phyloP scores from a whole-genome alignment of 2,888 invertebrate genomes.

The Endomychus coccineus region DNA sequence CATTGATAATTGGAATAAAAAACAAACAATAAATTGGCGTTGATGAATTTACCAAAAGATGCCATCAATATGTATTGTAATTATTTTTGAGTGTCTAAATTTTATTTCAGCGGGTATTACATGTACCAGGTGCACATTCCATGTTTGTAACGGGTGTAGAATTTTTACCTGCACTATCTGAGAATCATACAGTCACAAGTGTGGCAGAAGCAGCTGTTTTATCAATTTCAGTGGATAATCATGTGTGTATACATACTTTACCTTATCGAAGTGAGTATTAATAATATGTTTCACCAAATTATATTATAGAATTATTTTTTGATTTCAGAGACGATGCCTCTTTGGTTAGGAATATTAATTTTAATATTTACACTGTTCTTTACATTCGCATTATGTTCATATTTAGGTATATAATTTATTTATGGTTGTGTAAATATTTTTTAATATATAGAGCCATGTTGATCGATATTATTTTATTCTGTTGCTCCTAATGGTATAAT shows the following conservation, averaged over 20 bases:
- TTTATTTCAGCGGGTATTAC: conserved; percentile 61
- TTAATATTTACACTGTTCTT: conserved; percentile 69
- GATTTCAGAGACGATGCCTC: conserved; percentile 68
- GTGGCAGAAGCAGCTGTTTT: conserved; percentile 81
- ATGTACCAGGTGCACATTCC: conserved; percentile 79
- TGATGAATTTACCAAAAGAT: too few species aligned
- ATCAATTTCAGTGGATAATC: conserved; percentile 94
- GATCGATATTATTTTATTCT: too few species aligned
- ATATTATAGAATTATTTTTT: conserved; percentile 24
- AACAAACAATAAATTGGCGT: too few species aligned
- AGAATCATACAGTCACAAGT: conserved; percentile 64
- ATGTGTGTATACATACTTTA: conserved; percentile 81
- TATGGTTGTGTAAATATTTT: too few species aligned
- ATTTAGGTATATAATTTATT: conserved; percentile 62
- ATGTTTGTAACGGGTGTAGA: conserved; percentile 96
- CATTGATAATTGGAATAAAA: too few species aligned
- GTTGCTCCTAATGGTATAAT: too few species aligned
- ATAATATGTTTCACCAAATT: background rate
- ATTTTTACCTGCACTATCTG: conserved; percentile 72
- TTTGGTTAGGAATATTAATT: conserved; percentile 70
- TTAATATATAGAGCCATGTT: too few species aligned
- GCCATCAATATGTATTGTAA: too few species aligned
- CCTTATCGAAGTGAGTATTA: conserved; percentile 65
- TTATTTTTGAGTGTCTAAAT: conserved; percentile 1
- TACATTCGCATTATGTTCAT: conserved; percentile 77